phyloP scores from a whole-genome alignment of 2,113 vertebrate genomes.

The Istiophorus platypterus region DNA sequence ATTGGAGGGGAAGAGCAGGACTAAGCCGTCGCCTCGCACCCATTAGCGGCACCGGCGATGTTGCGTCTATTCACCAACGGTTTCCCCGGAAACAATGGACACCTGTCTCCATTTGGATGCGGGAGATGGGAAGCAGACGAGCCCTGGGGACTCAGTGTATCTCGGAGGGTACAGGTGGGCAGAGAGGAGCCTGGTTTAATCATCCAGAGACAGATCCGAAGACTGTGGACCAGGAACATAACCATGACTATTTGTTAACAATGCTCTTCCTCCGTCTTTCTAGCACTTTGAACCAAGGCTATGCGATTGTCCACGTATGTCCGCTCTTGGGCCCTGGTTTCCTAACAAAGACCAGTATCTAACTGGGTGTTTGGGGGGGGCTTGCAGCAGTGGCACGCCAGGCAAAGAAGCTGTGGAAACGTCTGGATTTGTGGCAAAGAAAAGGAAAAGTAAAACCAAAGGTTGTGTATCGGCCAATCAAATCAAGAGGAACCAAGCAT shows the following conservation, averaged over 20 bases:
- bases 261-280: neutral
- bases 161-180: neutral
- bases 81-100: constrained; percentile 73
- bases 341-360: neutral
- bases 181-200: too few relatives aligned
- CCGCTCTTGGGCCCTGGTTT: too few relatives aligned
- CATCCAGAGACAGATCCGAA: too few relatives aligned
- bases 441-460: neutral
- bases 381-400: too few relatives aligned
- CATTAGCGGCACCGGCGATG: constrained; percentile 39
- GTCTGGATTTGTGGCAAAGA: too few relatives aligned
- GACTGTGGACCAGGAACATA: too few relatives aligned
- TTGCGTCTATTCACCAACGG: constrained; percentile 31
- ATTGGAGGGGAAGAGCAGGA: constrained; percentile 12
- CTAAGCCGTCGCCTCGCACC: constrained; percentile 33
- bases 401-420: neutral
- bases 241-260: neutral
- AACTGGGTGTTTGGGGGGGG: too few relatives aligned
- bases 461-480: neutral
- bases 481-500: too few relatives aligned
- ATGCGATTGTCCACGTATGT: too few relatives aligned
- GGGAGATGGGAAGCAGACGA: constrained; percentile 32
- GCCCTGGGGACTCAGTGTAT: neutral
- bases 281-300: too few relatives aligned
- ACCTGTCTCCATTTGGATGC: constrained; percentile 50